Evolutionary conservation across 2,797 vertebrate species (phyloP), one percentile per base, ranked within the genome.

Genomic region (Glyptemys insculpta): DNA sequence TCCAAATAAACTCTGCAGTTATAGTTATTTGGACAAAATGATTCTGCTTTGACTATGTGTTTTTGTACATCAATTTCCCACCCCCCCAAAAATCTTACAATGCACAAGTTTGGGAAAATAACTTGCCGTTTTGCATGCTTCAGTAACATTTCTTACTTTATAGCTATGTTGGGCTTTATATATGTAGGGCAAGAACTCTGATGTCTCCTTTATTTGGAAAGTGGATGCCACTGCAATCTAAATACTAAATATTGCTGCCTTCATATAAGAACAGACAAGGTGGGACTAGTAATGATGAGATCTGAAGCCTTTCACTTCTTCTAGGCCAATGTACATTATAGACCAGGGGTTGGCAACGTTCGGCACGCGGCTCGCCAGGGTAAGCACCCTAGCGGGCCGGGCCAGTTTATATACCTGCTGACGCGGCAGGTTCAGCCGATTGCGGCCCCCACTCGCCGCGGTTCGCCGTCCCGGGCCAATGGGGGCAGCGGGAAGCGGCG

Each of bases 271-370:
- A 49, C 86, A 82, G 9, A 52, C 83, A 78, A 34, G 79, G 72
- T 92, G 94, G 87, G 72, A 25, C 34, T 93, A 59, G 57, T 31
- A 78, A 83, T 92, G 87, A 91, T 87, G 91, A 95, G 3, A 6
- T 88, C 83, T 85, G 83, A 57, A 91, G 65, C 65, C 14, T 91
- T 94, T 78, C 93, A 57, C 80, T 89, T 88, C 82, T 79, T 12
- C 68, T 85, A 37, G 65, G n/a, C 18, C 15, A 23, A 25, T 25
- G 21, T 59, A 59, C 27, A 59, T 59, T 27, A 59, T 23, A 27
- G 29, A 59, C 9, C 7, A 44, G 44, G 44, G 44, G 44, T 44
- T 44, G 44, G 44, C 44, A 44, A 44, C 6, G 2, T 44, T 44
- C 7, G 44, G 44, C 44, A 44, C 44, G 44, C 44, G 6, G 44